Base-by-base conservation (phyloP, 2,888 invertebrate genomes). In the Dusona sp. region DNA sequence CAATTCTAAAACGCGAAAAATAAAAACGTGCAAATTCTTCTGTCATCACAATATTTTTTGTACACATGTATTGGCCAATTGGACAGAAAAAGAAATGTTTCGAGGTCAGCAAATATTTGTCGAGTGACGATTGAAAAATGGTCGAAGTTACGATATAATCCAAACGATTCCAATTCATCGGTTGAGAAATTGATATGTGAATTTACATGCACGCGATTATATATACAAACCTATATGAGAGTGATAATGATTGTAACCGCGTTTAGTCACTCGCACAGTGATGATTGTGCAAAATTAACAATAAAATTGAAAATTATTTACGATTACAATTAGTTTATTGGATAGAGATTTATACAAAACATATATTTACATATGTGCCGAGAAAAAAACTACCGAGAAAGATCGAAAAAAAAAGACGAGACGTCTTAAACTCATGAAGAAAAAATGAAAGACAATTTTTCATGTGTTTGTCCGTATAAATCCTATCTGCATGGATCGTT, bases 51-150 rank as follows among this genome's bases (percentile, higher is more conserved):
- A 54, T 7, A n/a, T 25, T 54, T 25, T 57, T 25, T 25, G 33
- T 29, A 38, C 48, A 48, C 22, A 67, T 33, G 7, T 42, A 73
- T 80, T 73, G 72, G 38, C 73, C 80, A 80, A 73, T 25, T 22
- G n/a, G 57, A 73, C 65, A 22, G 42, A 51, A 65, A 19, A 70
- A 75, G 61, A 83, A 83, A 79, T 78, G 45, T 65, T 45, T 70
- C 79, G 68, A 68, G 65, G 75, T 75, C 79, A 54, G 75, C 79
- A 75, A 61, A 84, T 70, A 70, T 79, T 84, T 74, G 73, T 79
- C 78, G 77, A 70, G 61, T 74, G 73, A 74, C 38, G 68, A 75
- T 61, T 65, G 33, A 73, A 72, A 65, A 73, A 79, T 79, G 67
- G 38, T 36, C 33, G 13, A 72, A 51, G 36, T 29, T 38, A 65